Conservation (phyloP, 2,113 vertebrate genomes). For the Solenodon paradoxus region DNA sequence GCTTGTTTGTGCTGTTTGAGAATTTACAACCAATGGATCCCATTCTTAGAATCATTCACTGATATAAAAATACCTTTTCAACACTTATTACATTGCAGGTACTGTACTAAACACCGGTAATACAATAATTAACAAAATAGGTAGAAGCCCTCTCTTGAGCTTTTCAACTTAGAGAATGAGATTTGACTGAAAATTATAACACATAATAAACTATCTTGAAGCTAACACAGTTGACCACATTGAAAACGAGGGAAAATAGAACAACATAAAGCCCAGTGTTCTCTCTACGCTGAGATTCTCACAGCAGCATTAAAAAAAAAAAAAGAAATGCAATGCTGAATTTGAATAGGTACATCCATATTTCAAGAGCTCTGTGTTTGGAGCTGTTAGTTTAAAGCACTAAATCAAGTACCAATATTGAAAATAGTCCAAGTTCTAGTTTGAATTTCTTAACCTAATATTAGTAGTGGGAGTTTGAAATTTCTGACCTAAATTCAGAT, state of each 20-base stretch:
- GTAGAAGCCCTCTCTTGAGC: not conserved
- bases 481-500: slow-evolving; percentile 55
- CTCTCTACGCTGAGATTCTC: not conserved
- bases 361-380: not conserved
- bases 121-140: not conserved
- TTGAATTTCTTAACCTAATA: slow-evolving; percentile 65
- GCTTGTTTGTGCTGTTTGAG: slow-evolving; percentile 11
- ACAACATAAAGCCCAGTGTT: not conserved
- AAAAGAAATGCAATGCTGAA: not conserved
- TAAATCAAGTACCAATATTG: slow-evolving; percentile 42
- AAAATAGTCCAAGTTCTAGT: slow-evolving; percentile 38
- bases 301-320: not conserved
- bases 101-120: not conserved
- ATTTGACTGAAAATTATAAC: not conserved
- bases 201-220: not conserved
- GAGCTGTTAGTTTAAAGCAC: slow-evolving; percentile 9
- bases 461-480: slow-evolving; percentile 38
- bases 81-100: not conserved
- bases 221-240: not conserved
- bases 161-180: not conserved
- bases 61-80: not conserved
- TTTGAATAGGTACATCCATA: not conserved
- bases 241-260: not conserved
- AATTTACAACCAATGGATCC: not conserved
- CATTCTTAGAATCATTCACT: slow-evolving; percentile 9